Conservation (phyloP, 2,113 vertebrate species). For the Sylvia atricapilla region DNA sequence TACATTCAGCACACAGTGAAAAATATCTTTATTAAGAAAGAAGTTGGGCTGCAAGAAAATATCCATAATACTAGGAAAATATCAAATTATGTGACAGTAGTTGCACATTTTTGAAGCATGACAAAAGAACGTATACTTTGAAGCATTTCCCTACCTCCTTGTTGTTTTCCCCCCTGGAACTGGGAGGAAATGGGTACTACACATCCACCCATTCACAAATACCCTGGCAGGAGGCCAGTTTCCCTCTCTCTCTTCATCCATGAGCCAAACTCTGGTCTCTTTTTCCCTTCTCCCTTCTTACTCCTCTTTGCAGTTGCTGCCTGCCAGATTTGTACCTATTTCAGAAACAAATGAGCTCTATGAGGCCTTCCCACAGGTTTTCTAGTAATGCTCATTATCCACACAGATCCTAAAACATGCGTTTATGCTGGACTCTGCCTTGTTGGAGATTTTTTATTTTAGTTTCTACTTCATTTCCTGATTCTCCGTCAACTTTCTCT, state of each 20-base stretch:
- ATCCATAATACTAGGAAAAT: conserved; percentile 8
- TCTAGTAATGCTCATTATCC: background rate
- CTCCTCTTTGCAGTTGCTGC: background rate
- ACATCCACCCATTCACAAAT: conserved; percentile 68
- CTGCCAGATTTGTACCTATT: background rate
- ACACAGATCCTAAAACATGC: background rate
- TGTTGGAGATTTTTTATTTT: background rate
- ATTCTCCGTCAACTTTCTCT: background rate
- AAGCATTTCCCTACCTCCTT: conserved; percentile 35
- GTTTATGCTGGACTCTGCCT: background rate
- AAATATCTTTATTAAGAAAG: background rate
- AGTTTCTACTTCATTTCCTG: background rate
- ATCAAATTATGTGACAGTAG: background rate
- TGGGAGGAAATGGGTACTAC: conserved; percentile 38
- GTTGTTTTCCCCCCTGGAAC: conserved; percentile 32
- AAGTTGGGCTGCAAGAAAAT: background rate
- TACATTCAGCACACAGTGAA: background rate
- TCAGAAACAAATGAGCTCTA: background rate
- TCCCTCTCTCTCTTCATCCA: background rate
- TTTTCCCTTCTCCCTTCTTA: background rate
- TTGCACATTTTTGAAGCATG: conserved; percentile 24
- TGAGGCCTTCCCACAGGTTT: background rate
- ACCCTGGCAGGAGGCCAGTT: conserved; percentile 35
- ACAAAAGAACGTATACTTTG: background rate
- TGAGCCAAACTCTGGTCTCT: background rate